Evolutionary conservation across 30 jellyfish, hydroid and myxozoan species (phyloP), one percentile per base, ranked within the genome.

Genomic region (Catostylus mosaicus): DNA sequence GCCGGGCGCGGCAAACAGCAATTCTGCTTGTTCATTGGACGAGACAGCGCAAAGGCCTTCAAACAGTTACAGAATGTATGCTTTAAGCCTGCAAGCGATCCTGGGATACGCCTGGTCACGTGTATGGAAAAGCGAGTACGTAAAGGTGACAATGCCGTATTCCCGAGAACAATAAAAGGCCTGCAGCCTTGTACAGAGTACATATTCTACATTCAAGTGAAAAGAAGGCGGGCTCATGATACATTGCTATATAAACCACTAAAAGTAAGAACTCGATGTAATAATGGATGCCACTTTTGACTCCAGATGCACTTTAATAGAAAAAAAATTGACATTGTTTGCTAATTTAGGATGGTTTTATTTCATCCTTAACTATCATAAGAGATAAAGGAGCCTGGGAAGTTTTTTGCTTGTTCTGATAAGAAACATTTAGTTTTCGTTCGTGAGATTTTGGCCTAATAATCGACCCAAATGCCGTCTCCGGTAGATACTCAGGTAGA

Each of bases 1-100:
- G 85, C 84, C 11, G 85, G 73, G 19, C 40, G 68, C 35, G 92
- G 92, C 16, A 82, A 69, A 60, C 92, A 82, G 30, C 92, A 82
- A 82, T 82, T 27, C 22, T 82, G 92, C 54, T 70, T 82, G 46
- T 82, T 24, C 57, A 69, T 82, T 73, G 82, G 85, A 8, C 81
- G 72, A 30, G 75, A 38, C 23, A 37, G 50, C 43, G 27, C 65
- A 54, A 69, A 23, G 47, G 62, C 40, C 1, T 36, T 30, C 67
- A 14, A 45, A 14, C 61, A 71, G 52, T 37, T 45, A 22, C 65
- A n/a, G 27, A 71, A 71, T 34, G 70, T 82, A n/a, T 82, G 92
- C 30, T 67, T 43, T 37, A 69, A 71, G 51, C 84, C 92, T 5
- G 46, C 59, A n/a, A n/a, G 19, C 9, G 75, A n/a, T 18, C 33